phyloP scores from a whole-genome alignment of 2,888 invertebrate species.

The Macaria liturata region DNA sequence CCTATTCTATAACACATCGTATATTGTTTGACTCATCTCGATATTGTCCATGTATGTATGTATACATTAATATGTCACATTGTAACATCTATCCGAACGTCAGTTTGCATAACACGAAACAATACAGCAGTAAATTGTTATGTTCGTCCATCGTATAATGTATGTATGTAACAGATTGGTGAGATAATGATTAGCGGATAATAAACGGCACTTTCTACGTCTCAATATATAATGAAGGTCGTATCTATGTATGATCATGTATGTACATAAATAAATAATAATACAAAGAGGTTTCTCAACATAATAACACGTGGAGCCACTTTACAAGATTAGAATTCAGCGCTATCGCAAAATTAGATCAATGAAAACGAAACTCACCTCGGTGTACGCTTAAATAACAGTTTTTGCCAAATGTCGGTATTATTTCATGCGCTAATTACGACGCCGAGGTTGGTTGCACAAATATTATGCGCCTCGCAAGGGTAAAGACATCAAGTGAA shows the following conservation, averaged over 20 bases:
- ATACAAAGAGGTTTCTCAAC: too few species aligned
- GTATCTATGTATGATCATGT: too few species aligned
- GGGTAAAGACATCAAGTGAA: conserved; percentile 17
- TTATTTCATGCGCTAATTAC: conserved; percentile 29
- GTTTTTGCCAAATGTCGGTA: conserved; percentile 25
- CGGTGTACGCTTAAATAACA: conserved; percentile 19
- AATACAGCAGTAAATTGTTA: conserved; percentile 6
- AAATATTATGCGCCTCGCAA: conserved; percentile 16
- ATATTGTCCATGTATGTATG: neutral
- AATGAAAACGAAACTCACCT: conserved; percentile 25
- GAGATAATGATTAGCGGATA: neutral
- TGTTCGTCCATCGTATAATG: neutral
- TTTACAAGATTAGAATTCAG: neutral
- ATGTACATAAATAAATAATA: too few species aligned
- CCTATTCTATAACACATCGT: too few species aligned
- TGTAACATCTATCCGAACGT: conserved; percentile 2
- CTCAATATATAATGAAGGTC: neutral
- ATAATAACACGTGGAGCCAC: too few species aligned
- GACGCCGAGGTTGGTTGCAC: conserved; percentile 26
- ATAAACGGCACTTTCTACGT: neutral
- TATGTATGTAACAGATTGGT: neutral
- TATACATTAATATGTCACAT: neutral
- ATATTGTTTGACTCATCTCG: too few species aligned
- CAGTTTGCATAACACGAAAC: conserved; percentile 12
- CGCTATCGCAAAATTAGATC: conserved; percentile 14